Evolutionary conservation across 2,113 vertebrate genomes (phyloP).

Genomic region (Bombycilla garrulus): DNA sequence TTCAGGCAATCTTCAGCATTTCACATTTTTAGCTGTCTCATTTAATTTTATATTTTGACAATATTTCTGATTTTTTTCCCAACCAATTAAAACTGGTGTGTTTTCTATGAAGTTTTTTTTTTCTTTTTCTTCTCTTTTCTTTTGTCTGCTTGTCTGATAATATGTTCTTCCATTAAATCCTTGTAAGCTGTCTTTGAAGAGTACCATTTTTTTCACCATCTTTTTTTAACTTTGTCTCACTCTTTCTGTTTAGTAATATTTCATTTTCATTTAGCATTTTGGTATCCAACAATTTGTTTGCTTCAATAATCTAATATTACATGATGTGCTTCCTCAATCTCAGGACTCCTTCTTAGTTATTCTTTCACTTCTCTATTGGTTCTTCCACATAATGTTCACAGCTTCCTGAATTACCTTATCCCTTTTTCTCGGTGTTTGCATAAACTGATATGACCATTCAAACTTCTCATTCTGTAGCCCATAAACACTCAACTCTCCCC

Average conservation of each 20-base stretch:
- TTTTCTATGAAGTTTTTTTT: not conserved
- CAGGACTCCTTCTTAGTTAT: not conserved
- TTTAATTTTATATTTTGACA: not conserved
- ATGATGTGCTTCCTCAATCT: not conserved
- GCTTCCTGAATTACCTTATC: not conserved
- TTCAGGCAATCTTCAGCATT: not conserved
- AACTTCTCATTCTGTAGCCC: not conserved
- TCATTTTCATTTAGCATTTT: not conserved
- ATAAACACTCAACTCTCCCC: not conserved
- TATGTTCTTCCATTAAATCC: not conserved
- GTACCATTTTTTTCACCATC: not conserved
- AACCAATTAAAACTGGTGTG: not conserved
- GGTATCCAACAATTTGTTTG: not conserved
- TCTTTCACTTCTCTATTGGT: not conserved
- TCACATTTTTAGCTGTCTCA: not conserved
- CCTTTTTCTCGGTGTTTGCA: not conserved
- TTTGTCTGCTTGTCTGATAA: not conserved
- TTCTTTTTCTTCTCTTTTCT: not conserved
- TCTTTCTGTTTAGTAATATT: not conserved
- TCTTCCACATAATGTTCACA: not conserved
- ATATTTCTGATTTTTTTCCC: not conserved
- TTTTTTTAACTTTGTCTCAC: not conserved
- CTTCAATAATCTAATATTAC: not conserved
- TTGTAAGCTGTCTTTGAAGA: not conserved
- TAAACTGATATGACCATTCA: not conserved